These are phyloP conservation scores for Mesoclemmys tuberculata DNA, from an alignment of 2,113 vertebrate species.

Conservation along the genomic window DNA sequence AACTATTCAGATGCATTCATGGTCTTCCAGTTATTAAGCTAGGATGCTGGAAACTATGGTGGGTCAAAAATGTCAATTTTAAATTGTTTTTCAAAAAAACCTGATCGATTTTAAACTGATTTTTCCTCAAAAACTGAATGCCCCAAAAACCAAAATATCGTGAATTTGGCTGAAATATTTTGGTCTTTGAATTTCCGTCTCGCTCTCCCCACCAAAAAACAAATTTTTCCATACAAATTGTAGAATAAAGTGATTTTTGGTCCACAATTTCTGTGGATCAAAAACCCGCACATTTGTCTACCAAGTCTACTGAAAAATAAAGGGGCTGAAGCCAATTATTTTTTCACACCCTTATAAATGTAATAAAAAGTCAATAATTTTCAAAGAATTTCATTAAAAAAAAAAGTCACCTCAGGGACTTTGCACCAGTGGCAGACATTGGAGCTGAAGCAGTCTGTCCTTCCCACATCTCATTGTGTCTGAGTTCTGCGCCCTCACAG, in stretches of 20 bases:
- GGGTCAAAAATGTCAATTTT: rapidly evolving
- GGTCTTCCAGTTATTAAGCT: neutral
- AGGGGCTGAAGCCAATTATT: neutral
- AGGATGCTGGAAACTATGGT: neutral
- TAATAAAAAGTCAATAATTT: neutral
- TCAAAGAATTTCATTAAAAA: neutral
- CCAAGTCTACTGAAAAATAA: rapidly evolving
- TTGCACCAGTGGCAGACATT: neutral
- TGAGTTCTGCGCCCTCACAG: neutral
- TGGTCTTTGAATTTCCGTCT: neutral
- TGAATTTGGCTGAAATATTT: neutral
- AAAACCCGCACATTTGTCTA: neutral
- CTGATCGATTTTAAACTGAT: neutral
- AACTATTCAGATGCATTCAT: neutral
- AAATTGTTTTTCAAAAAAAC: neutral
- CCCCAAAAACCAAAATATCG: neutral
- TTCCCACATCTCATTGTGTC: neutral
- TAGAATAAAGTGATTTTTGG: neutral
- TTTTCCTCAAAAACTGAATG: neutral
- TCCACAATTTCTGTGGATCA: neutral
- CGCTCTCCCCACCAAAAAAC: neutral
- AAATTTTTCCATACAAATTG: neutral
- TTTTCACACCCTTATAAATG: neutral
- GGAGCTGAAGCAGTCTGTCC: neutral
- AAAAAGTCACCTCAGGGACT: neutral